phyloP scores from a whole-genome alignment of 35 echinoderm and acorn worm genomes.

The Holothuria glaberrima region DNA sequence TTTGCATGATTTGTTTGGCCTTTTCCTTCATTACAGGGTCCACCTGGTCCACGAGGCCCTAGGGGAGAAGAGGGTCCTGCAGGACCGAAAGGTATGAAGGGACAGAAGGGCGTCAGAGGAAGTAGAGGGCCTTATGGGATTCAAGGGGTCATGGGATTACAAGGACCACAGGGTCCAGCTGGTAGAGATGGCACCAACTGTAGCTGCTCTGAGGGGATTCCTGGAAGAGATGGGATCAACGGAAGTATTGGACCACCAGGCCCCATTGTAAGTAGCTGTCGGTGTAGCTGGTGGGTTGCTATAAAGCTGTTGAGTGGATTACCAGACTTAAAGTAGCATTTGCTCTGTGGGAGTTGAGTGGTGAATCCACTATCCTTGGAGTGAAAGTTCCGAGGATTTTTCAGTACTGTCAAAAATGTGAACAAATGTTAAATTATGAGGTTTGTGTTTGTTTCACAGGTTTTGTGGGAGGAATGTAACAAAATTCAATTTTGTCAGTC shows the following conservation, averaged over 20 bases:
- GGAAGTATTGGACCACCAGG: conserved; percentile 51
- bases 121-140: conserved; percentile 35
- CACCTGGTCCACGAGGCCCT: not conserved
- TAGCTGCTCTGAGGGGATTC: conserved; percentile 24
- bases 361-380: not conserved
- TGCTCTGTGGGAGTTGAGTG: not conserved
- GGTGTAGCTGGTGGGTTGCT: not conserved
- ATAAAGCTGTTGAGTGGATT: not conserved
- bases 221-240: conserved; percentile 41
- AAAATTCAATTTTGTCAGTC: too few relatives aligned
- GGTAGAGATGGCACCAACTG: conserved; percentile 49
- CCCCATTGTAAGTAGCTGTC: not conserved
- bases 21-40: not conserved
- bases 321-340: not conserved
- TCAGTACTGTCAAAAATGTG: not conserved
- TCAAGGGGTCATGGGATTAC: conserved; percentile 28
- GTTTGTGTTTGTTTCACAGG: too few relatives aligned
- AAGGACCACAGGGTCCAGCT: conserved; percentile 3
- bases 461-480: too few relatives aligned
- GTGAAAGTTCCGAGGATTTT: not conserved
- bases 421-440: not conserved
- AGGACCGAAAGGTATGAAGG: conserved; percentile 16
- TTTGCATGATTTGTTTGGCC: too few relatives aligned
- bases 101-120: conserved; percentile 43
- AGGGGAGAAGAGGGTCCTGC: not conserved